Evolutionary conservation across 2,113 vertebrate species (phyloP).

Genomic region (Uria aalge): DNA sequence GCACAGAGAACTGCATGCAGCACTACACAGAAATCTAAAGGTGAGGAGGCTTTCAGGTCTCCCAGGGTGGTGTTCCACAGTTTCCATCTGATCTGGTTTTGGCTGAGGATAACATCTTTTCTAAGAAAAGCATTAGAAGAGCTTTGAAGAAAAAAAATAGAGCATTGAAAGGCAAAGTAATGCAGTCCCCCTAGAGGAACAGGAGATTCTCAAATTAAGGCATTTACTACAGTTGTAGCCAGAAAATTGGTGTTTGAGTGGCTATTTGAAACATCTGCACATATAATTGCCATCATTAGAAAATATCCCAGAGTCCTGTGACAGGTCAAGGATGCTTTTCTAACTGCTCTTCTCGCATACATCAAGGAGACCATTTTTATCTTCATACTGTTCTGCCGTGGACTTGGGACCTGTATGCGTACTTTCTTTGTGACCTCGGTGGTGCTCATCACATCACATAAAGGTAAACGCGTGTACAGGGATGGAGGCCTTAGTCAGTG

Average conservation of each 20-base stretch:
- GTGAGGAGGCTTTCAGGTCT: neutral
- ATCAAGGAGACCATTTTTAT: neutral
- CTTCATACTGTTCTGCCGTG: neutral
- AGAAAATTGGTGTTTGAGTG: neutral
- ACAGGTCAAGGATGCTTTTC: neutral
- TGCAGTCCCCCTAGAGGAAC: neutral
- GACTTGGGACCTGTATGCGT: neutral
- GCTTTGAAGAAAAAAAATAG: neutral
- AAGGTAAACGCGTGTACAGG: neutral
- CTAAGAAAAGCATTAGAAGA: neutral
- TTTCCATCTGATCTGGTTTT: neutral
- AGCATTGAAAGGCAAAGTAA: neutral
- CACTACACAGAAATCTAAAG: neutral
- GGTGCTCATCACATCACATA: neutral
- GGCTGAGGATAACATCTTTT: neutral
- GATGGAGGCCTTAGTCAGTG: neutral
- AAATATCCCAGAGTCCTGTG: neutral
- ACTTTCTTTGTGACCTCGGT: neutral
- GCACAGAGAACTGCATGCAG: neutral
- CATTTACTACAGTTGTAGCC: neutral
- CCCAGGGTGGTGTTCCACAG: neutral
- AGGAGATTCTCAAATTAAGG: neutral
- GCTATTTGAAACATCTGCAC: neutral
- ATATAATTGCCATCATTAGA: neutral
- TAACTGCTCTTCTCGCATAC: neutral